These are phyloP conservation scores for Atopsyche davidsoni DNA, from an alignment of 1,140 invertebrate genomes.

Conservation along the genomic window DNA sequence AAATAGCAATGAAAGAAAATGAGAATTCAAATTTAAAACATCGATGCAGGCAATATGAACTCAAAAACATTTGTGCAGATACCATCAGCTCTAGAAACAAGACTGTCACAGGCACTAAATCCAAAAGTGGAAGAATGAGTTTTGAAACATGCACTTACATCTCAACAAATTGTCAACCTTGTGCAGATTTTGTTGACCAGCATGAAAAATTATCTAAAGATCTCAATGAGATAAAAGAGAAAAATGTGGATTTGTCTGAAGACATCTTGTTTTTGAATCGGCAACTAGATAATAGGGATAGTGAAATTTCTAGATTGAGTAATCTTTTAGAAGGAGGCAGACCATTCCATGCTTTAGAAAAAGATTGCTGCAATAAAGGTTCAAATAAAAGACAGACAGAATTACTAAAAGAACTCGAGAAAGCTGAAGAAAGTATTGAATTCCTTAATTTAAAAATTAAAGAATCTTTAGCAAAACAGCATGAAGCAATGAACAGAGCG, in stretches of 20 bases:
- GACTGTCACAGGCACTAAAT: constrained; percentile 10
- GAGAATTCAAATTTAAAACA: constrained; percentile 41
- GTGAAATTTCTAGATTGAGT: constrained; percentile 57
- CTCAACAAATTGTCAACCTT: background rate
- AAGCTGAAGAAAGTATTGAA: constrained; percentile 33
- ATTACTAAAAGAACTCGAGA: constrained; percentile 45
- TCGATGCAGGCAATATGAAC: constrained; percentile 40
- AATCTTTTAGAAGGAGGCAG: constrained; percentile 58
- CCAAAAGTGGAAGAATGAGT: constrained; percentile 35
- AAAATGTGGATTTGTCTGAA: constrained; percentile 37
- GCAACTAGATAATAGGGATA: constrained; percentile 49
- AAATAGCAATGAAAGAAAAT: constrained; percentile 38
- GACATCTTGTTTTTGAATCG: constrained; percentile 40
- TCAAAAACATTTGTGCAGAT: constrained; percentile 42
- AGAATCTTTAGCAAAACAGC: constrained; percentile 60
- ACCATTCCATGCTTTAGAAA: constrained; percentile 48
- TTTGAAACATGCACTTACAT: background rate
- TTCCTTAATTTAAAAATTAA: constrained; percentile 18
- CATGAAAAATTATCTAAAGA: constrained; percentile 23
- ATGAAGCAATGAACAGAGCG: constrained; percentile 66
- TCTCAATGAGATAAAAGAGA: constrained; percentile 35
- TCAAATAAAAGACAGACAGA: constrained; percentile 36
- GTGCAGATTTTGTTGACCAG: constrained; percentile 8
- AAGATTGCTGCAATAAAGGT: constrained; percentile 52
- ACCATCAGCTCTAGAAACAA: constrained; percentile 42